Conservation (phyloP, 2,888 invertebrate species). For the Hydrotaea cyrtoneurina region DNA sequence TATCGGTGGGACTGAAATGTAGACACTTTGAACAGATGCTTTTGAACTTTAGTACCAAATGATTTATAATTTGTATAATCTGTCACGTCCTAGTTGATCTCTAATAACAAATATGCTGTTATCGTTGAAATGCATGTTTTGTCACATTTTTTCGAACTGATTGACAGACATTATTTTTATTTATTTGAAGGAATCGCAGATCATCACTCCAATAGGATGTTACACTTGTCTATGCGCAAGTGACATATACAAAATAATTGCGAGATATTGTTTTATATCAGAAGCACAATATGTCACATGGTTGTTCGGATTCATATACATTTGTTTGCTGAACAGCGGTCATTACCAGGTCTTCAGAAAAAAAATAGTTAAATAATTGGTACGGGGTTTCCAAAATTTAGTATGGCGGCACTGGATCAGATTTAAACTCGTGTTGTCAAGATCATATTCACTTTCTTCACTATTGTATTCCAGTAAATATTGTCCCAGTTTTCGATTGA, state of each 20-base stretch:
- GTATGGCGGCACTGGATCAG: too few relatives aligned
- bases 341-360: slow-evolving; percentile 10
- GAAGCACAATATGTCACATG: slow-evolving; percentile 3
- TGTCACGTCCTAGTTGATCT: slow-evolving; percentile 1
- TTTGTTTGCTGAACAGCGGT: neutral
- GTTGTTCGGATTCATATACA: neutral
- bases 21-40: too few relatives aligned
- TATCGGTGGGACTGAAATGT: too few relatives aligned
- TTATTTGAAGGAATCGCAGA: slow-evolving; percentile 17
- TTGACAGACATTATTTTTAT: slow-evolving; percentile 8
- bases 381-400: slow-evolving; percentile 24
- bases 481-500: too few relatives aligned
- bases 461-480: too few relatives aligned
- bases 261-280: slow-evolving; percentile 15
- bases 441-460: too few relatives aligned
- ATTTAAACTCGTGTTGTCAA: too few relatives aligned
- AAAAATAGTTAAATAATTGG: slow-evolving; percentile 26
- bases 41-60: neutral
- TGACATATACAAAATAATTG: slow-evolving; percentile 27
- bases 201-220: slow-evolving; percentile 31
- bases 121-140: slow-evolving; percentile 23
- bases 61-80: slow-evolving; percentile 4
- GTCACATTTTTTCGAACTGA: slow-evolving; percentile 21
- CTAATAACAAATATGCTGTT: neutral
- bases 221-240: slow-evolving; percentile 25